Evolutionary conservation across 1,140 invertebrate genomes (phyloP).

Genomic region (Ips typographus): DNA sequence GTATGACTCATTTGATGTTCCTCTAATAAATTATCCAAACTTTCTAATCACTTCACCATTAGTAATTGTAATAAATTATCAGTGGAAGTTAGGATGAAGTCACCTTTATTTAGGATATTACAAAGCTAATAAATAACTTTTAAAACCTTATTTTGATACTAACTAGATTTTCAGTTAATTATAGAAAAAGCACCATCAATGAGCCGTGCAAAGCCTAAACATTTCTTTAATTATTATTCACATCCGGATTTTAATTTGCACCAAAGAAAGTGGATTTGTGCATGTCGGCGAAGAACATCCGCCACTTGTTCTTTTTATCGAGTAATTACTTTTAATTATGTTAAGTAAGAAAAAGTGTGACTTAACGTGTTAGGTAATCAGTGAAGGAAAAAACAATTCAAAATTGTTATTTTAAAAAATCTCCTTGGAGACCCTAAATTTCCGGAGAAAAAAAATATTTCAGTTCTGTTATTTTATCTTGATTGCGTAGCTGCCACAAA

Average conservation of each 20-base stretch:
- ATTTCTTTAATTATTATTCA: slow-evolving; percentile 4
- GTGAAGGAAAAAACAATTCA: background rate
- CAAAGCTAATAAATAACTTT: background rate
- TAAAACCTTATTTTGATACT: background rate
- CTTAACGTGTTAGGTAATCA: background rate
- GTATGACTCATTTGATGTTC: background rate
- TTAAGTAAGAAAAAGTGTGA: background rate
- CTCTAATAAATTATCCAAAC: no score
- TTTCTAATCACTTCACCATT: background rate
- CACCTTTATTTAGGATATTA: background rate
- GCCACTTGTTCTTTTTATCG: background rate
- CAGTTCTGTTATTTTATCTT: background rate
- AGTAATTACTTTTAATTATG: slow-evolving; percentile 4
- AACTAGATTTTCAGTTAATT: background rate
- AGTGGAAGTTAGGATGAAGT: background rate
- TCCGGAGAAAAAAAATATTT: background rate
- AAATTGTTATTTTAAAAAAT: background rate
- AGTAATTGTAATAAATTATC: background rate
- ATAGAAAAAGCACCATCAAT: background rate
- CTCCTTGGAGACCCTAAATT: background rate
- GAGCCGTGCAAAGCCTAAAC: background rate
- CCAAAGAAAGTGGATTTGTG: slow-evolving; percentile 20
- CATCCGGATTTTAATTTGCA: slow-evolving; percentile 12
- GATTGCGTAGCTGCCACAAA: background rate
- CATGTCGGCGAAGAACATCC: slow-evolving; percentile 2